These are phyloP conservation scores for Barbus barbus DNA, from an alignment of 2,113 vertebrate species.

Conservation along the genomic window DNA sequence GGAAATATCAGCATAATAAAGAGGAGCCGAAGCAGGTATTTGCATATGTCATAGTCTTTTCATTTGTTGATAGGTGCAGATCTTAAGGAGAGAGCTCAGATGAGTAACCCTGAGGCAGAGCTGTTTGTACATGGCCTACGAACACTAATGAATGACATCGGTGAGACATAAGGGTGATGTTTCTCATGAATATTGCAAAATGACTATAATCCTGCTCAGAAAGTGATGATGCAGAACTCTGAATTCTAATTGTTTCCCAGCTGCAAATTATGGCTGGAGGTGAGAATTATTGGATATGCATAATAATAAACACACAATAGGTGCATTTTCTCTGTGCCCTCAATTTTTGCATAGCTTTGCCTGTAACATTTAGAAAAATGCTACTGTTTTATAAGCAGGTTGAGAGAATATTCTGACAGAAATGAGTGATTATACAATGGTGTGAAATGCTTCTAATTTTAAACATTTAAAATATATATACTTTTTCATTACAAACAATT, in stretches of 20 bases:
- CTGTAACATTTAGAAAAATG: background rate
- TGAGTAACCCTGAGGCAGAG: slow-evolving; percentile 82
- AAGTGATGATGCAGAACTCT: too few species aligned
- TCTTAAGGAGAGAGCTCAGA: slow-evolving; percentile 88
- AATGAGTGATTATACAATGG: too few species aligned
- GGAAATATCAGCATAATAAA: too few species aligned
- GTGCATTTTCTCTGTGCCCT: background rate
- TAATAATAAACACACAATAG: background rate
- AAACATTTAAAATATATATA: too few species aligned
- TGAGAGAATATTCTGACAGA: too few species aligned
- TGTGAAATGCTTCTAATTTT: too few species aligned
- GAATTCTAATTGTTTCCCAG: slow-evolving; percentile 5
- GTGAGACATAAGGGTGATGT: slow-evolving; percentile 66
- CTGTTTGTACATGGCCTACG: slow-evolving; percentile 86
- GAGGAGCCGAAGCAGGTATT: too few species aligned
- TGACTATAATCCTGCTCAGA: background rate
- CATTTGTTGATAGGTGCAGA: slow-evolving; percentile 82
- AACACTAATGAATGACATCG: slow-evolving; percentile 90
- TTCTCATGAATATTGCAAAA: background rate
- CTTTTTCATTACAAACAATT: too few species aligned
- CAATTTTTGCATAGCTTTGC: background rate
- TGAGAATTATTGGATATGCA: slow-evolving; percentile 4
- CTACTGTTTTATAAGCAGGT: background rate
- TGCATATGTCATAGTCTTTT: too few species aligned
- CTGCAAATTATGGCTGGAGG: background rate